Base-by-base conservation (phyloP, 92 coral and sea anemone genomes). In the Galaxea fascicularis region DNA sequence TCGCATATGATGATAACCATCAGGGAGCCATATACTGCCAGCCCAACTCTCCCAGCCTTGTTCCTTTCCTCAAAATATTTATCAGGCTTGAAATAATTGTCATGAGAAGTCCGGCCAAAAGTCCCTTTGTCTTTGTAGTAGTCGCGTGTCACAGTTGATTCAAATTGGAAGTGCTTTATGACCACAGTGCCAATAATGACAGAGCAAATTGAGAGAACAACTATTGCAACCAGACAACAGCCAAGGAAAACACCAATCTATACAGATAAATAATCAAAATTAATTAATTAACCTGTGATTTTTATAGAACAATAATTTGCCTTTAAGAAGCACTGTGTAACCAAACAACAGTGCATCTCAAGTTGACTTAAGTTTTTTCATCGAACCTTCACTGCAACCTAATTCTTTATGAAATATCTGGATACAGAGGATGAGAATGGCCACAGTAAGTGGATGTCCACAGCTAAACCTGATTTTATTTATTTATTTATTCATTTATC, bases 181-280 rank as follows among this genome's bases (percentile, higher is more conserved):
- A 86, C 95, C 21, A 86, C 93, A 20, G 90, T 73, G 27, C 91
- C 95, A 0, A 94, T 46, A n/a, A 92, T 63, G 53, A 92, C 84
- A 51, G 73, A 74, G 83, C 95, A 94, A 16, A 92, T 90, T 18
- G 82, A 56, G 67, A 94, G 70, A 20, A 88, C 45, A 45, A 94
- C 90, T 56, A 89, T 77, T 70, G 85, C 83, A 67, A 92, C 92
- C 67, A 90, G 46, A 39, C 91, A 92, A 57, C 90, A 94, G 18
- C 95, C 95, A 56, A 94, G 65, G 47, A 86, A 94, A 24, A 77
- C 82, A 25, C 92, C 89, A 89, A 92, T 78, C 93, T 92, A 78
- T 26, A 66, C 76, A 27, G 21, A 52, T 10, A 21, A 10, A 25
- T 45, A 10, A 15, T 29, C 30, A 39, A 24, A 8, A 0, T 15